A percentile compares a stretch with the other conserved stretches of the same genome.
Evolutionary conservation across 2,888 invertebrate species (phyloP).

Genomic region (Polietes domitor): DNA sequence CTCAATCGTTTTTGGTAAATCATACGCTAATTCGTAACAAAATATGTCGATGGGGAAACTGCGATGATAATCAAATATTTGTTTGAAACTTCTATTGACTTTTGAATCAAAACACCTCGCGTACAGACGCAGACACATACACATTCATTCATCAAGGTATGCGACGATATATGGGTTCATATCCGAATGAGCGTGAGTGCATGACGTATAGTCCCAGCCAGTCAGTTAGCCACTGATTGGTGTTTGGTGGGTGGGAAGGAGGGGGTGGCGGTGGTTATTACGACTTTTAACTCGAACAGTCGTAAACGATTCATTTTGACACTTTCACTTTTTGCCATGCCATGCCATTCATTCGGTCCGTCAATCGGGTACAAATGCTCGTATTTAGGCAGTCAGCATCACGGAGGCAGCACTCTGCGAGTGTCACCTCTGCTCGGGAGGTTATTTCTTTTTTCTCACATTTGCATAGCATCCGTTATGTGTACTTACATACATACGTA

Average conservation of each 20-base stretch:
- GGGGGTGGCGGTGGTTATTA: background rate
- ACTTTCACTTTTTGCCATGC: constrained; percentile 51
- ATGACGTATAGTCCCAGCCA: background rate
- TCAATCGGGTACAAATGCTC: background rate
- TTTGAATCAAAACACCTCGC: constrained; percentile 9
- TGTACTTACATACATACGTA: background rate
- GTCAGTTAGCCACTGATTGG: background rate
- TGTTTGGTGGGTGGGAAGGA: background rate
- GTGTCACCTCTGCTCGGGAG: background rate
- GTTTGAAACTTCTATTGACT: constrained; percentile 39
- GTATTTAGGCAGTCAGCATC: background rate
- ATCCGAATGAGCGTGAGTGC: background rate
- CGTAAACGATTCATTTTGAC: constrained; percentile 51
- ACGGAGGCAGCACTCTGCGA: background rate
- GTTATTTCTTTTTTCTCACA: constrained; percentile 9
- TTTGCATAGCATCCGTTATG: constrained; percentile 20
- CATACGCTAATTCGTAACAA: constrained; percentile 50
- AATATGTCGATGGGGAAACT: constrained; percentile 50
- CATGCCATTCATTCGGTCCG: constrained; percentile 8
- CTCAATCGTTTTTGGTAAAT: constrained; percentile 38
- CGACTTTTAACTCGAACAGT: constrained; percentile 3
- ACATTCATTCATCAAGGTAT: background rate
- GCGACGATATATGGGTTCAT: background rate
- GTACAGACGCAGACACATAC: background rate
- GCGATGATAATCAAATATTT: constrained; percentile 50